These are phyloP conservation scores for Anagyrus pseudococci DNA, from an alignment of 2,888 invertebrate genomes.

Conservation along the genomic window DNA sequence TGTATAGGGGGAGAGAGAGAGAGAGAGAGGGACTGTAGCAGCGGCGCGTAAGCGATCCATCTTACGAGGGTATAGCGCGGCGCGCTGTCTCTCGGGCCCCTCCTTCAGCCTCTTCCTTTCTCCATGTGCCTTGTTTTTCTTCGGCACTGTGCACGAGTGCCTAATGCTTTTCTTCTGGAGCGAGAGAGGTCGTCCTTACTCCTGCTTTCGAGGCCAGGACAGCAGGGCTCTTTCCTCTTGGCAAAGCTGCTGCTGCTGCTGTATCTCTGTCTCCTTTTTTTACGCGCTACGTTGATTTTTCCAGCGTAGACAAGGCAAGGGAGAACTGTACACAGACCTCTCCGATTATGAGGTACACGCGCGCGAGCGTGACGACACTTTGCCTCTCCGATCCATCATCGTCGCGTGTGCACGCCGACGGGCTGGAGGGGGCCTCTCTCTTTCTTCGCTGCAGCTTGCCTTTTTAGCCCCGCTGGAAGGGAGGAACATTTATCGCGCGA, in stretches of 20 bases:
- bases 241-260: not conserved
- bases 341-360: too few relatives aligned
- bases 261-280: not conserved
- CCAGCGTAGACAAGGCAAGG: too few relatives aligned
- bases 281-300: not conserved
- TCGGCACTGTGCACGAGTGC: slow-evolving; percentile 46
- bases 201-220: too few relatives aligned
- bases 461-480: too few relatives aligned
- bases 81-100: slow-evolving; percentile 24
- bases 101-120: slow-evolving; percentile 31
- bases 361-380: too few relatives aligned
- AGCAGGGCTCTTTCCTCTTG: too few relatives aligned
- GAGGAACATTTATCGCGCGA: too few relatives aligned
- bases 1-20: too few relatives aligned
- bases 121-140: slow-evolving; percentile 36
- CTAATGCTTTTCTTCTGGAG: slow-evolving; percentile 52
- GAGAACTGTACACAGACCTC: too few relatives aligned
- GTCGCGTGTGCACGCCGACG: not conserved
- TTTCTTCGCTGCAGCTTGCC: not conserved
- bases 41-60: slow-evolving; percentile 37
- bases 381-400: not conserved
- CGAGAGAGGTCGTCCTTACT: slow-evolving; percentile 42
- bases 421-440: not conserved
- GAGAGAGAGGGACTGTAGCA: too few relatives aligned
- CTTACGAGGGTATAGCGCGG: slow-evolving; percentile 16